These are phyloP conservation scores for Montipora sp. DNA, from an alignment of 64 coral and sea anemone species.

Conservation along the genomic window DNA sequence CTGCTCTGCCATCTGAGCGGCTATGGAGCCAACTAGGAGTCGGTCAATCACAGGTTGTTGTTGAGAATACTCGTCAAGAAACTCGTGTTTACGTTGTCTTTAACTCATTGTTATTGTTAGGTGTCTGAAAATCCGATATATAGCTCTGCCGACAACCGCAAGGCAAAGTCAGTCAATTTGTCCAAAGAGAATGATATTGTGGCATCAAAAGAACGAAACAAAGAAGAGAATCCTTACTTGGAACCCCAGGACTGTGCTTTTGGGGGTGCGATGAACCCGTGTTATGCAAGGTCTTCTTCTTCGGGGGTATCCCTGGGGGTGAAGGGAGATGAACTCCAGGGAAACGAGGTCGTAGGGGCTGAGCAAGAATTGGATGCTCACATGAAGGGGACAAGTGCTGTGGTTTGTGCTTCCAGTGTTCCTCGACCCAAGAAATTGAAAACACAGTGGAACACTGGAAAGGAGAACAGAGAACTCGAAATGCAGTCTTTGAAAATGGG, in stretches of 20 bases:
- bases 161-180: neutral
- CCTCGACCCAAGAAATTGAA: neutral
- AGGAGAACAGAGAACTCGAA: neutral
- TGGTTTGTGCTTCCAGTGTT: constrained; percentile 11
- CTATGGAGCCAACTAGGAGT: no score
- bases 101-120: neutral
- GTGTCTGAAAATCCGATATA: constrained; percentile 19
- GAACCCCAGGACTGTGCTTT: neutral
- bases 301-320: neutral
- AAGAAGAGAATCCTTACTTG: constrained; percentile 11
- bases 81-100: neutral
- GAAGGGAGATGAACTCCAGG: neutral
- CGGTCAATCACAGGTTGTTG: no score
- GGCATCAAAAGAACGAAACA: neutral
- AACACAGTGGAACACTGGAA: constrained; percentile 8
- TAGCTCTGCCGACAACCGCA: neutral
- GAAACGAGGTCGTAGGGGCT: neutral
- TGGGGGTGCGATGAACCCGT: neutral
- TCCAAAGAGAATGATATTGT: neutral
- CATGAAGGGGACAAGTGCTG: neutral
- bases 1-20: no score
- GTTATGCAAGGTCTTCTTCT: neutral
- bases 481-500: neutral
- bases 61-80: neutral
- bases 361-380: neutral